Evolutionary conservation across 2,113 vertebrate genomes (phyloP), one percentile per base, ranked within the genome.

Genomic region (Platysternon megacephalum): DNA sequence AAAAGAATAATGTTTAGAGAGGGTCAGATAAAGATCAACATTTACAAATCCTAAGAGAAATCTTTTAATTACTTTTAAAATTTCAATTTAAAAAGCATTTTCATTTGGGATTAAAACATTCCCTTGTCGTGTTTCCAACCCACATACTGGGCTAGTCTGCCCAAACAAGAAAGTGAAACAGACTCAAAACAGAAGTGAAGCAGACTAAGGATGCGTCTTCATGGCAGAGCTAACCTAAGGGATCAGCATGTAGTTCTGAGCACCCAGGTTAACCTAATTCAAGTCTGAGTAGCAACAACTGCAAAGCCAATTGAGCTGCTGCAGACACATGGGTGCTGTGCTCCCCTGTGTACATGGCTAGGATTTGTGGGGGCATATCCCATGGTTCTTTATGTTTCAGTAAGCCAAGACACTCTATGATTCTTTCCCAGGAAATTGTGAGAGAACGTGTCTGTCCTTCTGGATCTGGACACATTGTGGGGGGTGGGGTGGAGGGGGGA

Each of bases 401-500:
- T 68, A 68, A 68, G 35, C n/a, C 65, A 68, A n/a, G 35, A n/a
- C 4, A 3, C 8, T n/a, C 4, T 39, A 5, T 39, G n/a, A 72
- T 72, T 39, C 65, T 39, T 72, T 72, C 19, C n/a, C 65, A 72
- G n/a, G 39, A 72, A 19, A 39, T 6, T 39, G n/a, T 72, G 65
- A 72, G 65, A 72, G 65, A 72, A 72, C 19, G 5, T 39, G 19
- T 72, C 65, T 39, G 35, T 39, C 19, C 8, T 72, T 39, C 65
- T 39, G 19, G 35, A 68, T 72, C 65, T 39, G 35, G n/a, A 39
- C 4, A 39, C 65, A 21, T 39, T 29, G 14, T 13, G 65, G 35
- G 8, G 8, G 17, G 4, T 4, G 19, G 8, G 8, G n/a, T 6
- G 12, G 11, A n/a, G n/a, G n/a, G n/a, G n/a, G 6, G 65, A 7